Conservation (phyloP, 2,113 vertebrate species). For the Monopterus albus region DNA sequence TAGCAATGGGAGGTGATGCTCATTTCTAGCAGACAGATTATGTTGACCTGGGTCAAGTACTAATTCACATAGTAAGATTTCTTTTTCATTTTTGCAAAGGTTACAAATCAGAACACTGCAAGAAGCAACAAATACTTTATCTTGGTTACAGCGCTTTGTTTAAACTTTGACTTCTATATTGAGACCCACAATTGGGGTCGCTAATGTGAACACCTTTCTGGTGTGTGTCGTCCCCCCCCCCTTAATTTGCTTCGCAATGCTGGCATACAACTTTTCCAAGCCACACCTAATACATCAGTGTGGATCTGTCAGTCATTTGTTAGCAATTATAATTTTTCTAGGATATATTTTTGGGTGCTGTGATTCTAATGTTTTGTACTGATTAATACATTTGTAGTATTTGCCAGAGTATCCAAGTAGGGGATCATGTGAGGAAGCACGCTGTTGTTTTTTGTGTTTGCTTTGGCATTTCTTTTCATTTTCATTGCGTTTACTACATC, state of each 20-base stretch:
- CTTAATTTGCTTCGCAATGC: neutral
- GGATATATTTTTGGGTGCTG: neutral
- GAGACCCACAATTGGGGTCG: too few species aligned
- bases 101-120: neutral
- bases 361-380: neutral
- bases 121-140: neutral
- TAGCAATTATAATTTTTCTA: neutral
- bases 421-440: slow-evolving; percentile 25
- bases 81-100: neutral
- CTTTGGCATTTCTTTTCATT: slow-evolving; percentile 37
- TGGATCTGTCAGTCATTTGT: neutral
- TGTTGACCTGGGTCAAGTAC: neutral
- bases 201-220: neutral
- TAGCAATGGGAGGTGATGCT: slow-evolving; percentile 35
- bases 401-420: slow-evolving; percentile 20
- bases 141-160: neutral
- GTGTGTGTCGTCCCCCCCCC: too few species aligned
- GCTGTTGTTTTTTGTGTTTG: slow-evolving; percentile 34
- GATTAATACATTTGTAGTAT: slow-evolving; percentile 39
- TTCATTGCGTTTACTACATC: slow-evolving; percentile 26
- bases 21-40: slow-evolving; percentile 28
- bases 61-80: neutral
- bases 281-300: neutral
- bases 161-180: neutral
- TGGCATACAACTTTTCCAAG: slow-evolving; percentile 7